phyloP scores from a whole-genome alignment of 2,888 invertebrate species.

The Strigamia maritima region DNA sequence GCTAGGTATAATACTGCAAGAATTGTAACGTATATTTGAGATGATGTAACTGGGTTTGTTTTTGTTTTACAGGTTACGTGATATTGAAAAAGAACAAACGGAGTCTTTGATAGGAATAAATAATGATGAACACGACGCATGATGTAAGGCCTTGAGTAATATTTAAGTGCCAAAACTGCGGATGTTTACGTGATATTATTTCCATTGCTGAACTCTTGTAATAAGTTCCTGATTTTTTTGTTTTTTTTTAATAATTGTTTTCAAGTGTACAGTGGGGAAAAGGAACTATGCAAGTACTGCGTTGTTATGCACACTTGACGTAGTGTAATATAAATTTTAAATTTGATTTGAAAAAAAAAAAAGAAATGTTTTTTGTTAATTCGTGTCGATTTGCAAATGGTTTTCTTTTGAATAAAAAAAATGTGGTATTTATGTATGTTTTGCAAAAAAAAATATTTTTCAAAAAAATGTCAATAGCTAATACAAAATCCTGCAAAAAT shows the following conservation, averaged over 20 bases:
- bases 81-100: constrained; percentile 65
- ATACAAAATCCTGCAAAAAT: too few relatives aligned
- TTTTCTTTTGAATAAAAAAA: too few relatives aligned
- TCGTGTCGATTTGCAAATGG: not conserved
- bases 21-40: constrained; percentile 13
- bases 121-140: constrained; percentile 43
- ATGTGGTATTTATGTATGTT: too few relatives aligned
- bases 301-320: not conserved
- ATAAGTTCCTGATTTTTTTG: not conserved
- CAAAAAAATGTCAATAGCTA: too few relatives aligned
- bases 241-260: not conserved
- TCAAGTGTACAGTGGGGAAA: not conserved
- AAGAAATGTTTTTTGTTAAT: not conserved
- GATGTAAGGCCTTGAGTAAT: not conserved
- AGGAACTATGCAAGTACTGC: not conserved
- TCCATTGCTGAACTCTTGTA: not conserved
- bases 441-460: too few relatives aligned
- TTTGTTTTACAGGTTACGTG: constrained; percentile 58
- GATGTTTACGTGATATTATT: not conserved
- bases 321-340: not conserved
- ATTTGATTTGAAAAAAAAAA: too few relatives aligned
- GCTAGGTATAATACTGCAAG: constrained; percentile 41
- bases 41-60: constrained; percentile 24
- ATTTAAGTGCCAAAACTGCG: not conserved
- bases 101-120: constrained; percentile 63